phyloP scores from a whole-genome alignment of 2,888 invertebrate genomes.

The Mylabris sibirica region DNA sequence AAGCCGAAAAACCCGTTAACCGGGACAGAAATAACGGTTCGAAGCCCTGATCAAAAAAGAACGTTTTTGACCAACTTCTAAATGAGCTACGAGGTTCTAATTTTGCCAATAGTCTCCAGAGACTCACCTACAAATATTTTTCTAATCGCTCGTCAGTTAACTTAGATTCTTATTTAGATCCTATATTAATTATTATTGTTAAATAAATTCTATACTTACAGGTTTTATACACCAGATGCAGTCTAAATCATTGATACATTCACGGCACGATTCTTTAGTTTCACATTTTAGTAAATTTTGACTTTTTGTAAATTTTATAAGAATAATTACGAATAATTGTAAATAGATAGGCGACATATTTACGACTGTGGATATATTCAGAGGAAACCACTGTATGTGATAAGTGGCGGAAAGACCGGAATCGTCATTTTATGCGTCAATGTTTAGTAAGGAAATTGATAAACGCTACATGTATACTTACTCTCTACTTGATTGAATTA shows the following conservation, averaged over 20 bases:
- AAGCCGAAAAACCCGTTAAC: too few species aligned
- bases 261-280: conserved; percentile 59
- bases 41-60: too few species aligned
- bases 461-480: neutral
- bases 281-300: conserved; percentile 46
- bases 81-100: too few species aligned
- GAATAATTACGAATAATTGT: neutral
- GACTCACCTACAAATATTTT: too few species aligned
- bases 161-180: too few species aligned
- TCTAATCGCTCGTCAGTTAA: too few species aligned
- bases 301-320: neutral
- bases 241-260: conserved; percentile 60
- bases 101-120: too few species aligned
- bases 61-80: too few species aligned
- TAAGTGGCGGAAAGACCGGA: conserved; percentile 8
- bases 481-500: neutral
- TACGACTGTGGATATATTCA: neutral
- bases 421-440: conserved; percentile 6
- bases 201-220: conserved; percentile 39
- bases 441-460: conserved; percentile 12
- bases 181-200: too few species aligned
- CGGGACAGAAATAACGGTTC: too few species aligned
- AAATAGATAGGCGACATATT: conserved; percentile 4
- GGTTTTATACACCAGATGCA: conserved; percentile 63
- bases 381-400: neutral